phyloP scores from a whole-genome alignment of 2,113 vertebrate species.

The Epinephelus moara region DNA sequence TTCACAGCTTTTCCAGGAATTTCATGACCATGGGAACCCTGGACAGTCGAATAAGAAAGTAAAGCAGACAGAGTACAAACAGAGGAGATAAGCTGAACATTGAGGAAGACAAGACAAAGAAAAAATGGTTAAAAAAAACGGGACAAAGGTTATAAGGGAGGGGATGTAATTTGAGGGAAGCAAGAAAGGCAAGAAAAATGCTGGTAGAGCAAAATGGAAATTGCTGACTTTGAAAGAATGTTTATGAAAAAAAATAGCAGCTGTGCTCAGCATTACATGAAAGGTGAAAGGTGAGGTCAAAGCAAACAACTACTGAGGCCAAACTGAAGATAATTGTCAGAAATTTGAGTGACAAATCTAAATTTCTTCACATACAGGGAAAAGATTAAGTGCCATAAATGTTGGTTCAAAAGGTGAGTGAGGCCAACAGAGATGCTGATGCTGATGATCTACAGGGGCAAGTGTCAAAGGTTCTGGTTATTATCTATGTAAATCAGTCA shows the following conservation, averaged over 20 bases:
- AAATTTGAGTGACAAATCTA: constrained; percentile 36
- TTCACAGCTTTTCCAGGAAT: too few relatives aligned
- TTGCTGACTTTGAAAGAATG: constrained; percentile 49
- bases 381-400: constrained; percentile 15
- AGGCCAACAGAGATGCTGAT: constrained; percentile 30
- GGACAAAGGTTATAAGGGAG: constrained; percentile 12
- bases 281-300: constrained; percentile 62
- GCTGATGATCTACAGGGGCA: constrained; percentile 9
- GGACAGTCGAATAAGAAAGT: constrained; percentile 18
- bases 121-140: background rate
- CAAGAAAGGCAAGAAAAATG: constrained; percentile 41
- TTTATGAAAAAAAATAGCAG: background rate
- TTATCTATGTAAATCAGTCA: constrained; percentile 31
- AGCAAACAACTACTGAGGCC: constrained; percentile 11
- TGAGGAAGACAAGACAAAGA: background rate
- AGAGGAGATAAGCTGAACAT: background rate
- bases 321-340: constrained; percentile 26
- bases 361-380: background rate
- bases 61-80: background rate
- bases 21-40: too few relatives aligned
- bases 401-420: constrained; percentile 45
- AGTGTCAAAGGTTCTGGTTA: constrained; percentile 25
- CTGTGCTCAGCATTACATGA: constrained; percentile 31
- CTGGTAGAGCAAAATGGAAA: constrained; percentile 57
- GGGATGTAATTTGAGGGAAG: constrained; percentile 1